Evolutionary conservation across 2,113 vertebrate genomes (phyloP), one percentile per base, ranked within the genome.

Genomic region (Seriola rivoliana): DNA sequence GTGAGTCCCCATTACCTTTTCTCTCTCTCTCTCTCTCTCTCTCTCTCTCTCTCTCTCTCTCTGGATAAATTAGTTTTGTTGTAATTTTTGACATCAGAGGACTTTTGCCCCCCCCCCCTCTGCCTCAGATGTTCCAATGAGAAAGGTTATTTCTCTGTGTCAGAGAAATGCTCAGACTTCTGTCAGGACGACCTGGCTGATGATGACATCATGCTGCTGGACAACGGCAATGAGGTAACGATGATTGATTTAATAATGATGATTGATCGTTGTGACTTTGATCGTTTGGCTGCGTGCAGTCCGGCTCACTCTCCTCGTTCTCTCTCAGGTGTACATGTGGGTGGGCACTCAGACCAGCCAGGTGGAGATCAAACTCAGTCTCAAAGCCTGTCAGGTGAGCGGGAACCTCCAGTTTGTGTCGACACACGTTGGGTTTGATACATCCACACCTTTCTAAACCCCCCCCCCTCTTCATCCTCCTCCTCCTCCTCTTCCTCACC

Each of bases 311-410:
- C 5, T 52, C 19, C 32, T 7, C 1, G 5, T 21, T 57, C 4
- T 19, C 66, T 82, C 8, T 0, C 93, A 99, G 98, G 98, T 99
- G 75, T 99, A 99, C 93, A 99, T 99, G 98, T 99, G 98, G 98
- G 98, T 99, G 5, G 98, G 98, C 46, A 96, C 96, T 16, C 98
- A 99, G 94, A 99, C 98, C 52, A 99, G 98, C 93, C 98, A 99
- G 85, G 98, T 99, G 91, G 98, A 99, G 91, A 99, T 99, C 91
- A 99, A 99, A 86, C 94, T 99, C 34, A 98, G 98, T 86, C 95
- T 99, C 71, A 99, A 99, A 91, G 98, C 98, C 0, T 99, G 98
- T 89, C 98, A 99, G 97, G 98, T 91, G 11, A 81, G 66, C 52
- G 12, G 36, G 1, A 19, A 25, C 1, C 63, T 57, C 13, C 8